phyloP scores from a whole-genome alignment of 2,113 vertebrate species.

The Eulemur macaco region DNA sequence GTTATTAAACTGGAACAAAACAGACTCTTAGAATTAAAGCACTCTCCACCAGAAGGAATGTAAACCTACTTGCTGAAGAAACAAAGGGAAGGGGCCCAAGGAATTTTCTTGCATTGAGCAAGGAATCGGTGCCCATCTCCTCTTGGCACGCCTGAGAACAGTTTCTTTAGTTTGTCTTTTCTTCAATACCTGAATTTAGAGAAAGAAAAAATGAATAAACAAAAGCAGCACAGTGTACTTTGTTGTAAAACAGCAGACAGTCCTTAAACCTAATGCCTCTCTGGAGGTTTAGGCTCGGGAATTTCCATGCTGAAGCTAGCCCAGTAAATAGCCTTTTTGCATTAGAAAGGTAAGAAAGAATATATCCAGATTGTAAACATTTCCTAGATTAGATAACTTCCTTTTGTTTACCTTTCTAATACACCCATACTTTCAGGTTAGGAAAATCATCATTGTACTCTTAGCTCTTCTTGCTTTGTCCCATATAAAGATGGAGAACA shows the following conservation, averaged over 20 bases:
- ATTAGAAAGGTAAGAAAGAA: neutral
- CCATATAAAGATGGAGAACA: neutral
- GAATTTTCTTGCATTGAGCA: constrained; percentile 89
- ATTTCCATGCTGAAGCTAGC: neutral
- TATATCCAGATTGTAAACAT: neutral
- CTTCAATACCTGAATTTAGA: constrained; percentile 60
- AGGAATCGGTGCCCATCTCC: constrained; percentile 92
- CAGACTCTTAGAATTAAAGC: neutral
- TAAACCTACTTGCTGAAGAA: constrained; percentile 86
- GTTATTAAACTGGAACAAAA: neutral
- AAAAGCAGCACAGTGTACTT: neutral
- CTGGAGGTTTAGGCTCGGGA: neutral
- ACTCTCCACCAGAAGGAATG: neutral
- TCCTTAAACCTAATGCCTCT: neutral
- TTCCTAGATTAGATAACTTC: neutral
- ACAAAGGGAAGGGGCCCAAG: constrained; percentile 84
- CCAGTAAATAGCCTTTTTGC: neutral
- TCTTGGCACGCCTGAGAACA: constrained; percentile 87
- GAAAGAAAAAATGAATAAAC: neutral
- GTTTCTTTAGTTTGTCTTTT: constrained; percentile 78
- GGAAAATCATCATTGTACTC: neutral
- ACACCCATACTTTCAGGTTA: neutral
- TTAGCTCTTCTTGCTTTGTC: neutral
- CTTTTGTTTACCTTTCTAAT: neutral
- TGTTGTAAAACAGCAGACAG: neutral